Base-by-base conservation (phyloP, 2,113 vertebrate species). In the Poeciliopsis turrubarensis region DNA sequence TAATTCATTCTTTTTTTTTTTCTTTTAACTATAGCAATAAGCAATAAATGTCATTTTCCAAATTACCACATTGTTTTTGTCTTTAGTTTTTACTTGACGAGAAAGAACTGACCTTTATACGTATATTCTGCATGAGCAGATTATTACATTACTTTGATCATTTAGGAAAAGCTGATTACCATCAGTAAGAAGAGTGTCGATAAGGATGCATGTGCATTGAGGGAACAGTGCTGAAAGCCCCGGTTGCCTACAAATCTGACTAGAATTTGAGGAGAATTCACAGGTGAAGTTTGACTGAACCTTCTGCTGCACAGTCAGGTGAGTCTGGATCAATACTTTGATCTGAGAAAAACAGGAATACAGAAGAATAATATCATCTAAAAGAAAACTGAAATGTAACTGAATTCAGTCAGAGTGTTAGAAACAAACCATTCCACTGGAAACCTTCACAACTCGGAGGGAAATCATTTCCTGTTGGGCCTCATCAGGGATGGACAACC, bases 401-500 rank as follows among this genome's bases (percentile, higher is more conserved):
- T 31, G 62, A 0, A 12, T 31, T 0, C 0, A 30, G 60, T 0
- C 10, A 2, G 15, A 30, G 61, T 19, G 57, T 29, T 41, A 0
- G 0, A 51, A 4, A 39, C 60, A 19, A 69, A 94, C 94, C 91
- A 88, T 37, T n/a, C 70, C 82, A 1, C 0, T 25, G 31, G 17
- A 1, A 26, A 54, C 34, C 51, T 73, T 26, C 7, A 26, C 1
- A 15, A 92, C 29, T 26, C 26, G 79, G 75, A 90, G 78, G 31
- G 92, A 91, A 70, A 92, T 31, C 64, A 94, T 84, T 61, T 79
- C 73, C 25, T 83, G 61, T 6, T 90, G 75, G 70, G 25, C 73
- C 0, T 73, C 76, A 1, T 90, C 84, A 37, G 90, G 78, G 65
- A 93, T 87, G 67, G 91, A 89, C 8, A 93, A 9, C 94, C 94